Evolutionary conservation across 2,888 invertebrate genomes (phyloP).

Genomic region (Cepaea hortensis): DNA sequence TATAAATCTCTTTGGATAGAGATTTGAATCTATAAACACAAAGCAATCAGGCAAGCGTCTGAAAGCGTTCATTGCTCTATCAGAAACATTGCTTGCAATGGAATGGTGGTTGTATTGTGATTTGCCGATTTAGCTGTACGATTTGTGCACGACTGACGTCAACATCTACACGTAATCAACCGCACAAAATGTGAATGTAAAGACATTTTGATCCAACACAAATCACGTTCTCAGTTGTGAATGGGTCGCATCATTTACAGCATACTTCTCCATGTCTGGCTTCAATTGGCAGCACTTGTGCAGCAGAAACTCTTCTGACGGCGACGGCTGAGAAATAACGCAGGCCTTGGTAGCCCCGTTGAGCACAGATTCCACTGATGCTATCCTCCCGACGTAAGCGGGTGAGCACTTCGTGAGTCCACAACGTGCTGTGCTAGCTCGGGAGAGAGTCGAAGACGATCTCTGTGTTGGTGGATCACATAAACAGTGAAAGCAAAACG

Average conservation of each 20-base stretch:
- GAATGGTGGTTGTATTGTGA: too few relatives aligned
- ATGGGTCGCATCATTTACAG: background rate
- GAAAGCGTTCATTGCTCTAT: too few relatives aligned
- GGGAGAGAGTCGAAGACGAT: background rate
- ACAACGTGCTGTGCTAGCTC: background rate
- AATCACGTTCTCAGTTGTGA: background rate
- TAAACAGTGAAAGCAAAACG: slow-evolving; percentile 42
- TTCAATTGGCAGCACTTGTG: background rate
- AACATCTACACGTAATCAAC: too few relatives aligned
- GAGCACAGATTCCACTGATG: slow-evolving; percentile 27
- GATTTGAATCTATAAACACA: too few relatives aligned
- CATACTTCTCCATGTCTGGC: background rate
- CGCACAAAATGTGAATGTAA: too few relatives aligned
- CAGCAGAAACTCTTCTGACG: slow-evolving; percentile 33
- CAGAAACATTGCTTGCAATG: too few relatives aligned
- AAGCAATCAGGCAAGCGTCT: too few relatives aligned
- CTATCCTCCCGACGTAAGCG: background rate
- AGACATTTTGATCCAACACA: background rate
- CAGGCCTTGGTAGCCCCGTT: background rate
- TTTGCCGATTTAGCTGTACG: too few relatives aligned
- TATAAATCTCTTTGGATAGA: too few relatives aligned
- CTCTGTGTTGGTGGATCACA: slow-evolving; percentile 40
- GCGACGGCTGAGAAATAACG: slow-evolving; percentile 29
- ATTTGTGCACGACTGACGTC: too few relatives aligned
- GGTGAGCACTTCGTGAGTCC: slow-evolving; percentile 7